Evolutionary conservation across 2,888 invertebrate species (phyloP), one percentile per base, ranked within the genome.

Genomic region (Salticus scenicus): DNA sequence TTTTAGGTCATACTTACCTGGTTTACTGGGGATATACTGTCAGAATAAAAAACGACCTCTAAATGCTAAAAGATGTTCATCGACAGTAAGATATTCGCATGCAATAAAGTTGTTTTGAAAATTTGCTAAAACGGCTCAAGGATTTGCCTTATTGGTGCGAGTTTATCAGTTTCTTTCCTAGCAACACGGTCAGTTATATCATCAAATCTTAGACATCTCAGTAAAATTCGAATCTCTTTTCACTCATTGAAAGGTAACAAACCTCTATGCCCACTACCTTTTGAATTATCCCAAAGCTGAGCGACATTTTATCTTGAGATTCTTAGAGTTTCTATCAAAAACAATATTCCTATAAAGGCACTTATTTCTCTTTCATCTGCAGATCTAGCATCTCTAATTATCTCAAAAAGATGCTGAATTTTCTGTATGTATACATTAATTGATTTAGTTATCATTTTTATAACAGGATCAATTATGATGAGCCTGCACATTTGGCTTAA

Each of bases 11-110:
- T 63, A 63, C 27, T 47, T 63, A 27, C 27, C 27, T 24, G 63
- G 63, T 63, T 63, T 63, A 24, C 8, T 0, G 27, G 63, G 27
- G 5, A 63, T 0, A 63, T 63, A 63, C 1, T 63, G 27, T 0
- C 0, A 27, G 24, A 28, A 63, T 28, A 0, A 12, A 27, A 24
- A 63, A 0, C 28, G 24, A 0, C 89, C 89, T 20, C 90, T 78
- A 87, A 88, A 89, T 7, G 88, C 88, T 10, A 89, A 88, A n/a
- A 90, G 83, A 75, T 89, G 88, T 77, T 90, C 90, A 76, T 90
- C 90, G 64, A 90, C 89, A 28, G 90, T 90, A 12, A 88, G 89
- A 72, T 87, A 42, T 27, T 80, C 75, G 20, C 74, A 31, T 24
- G 88, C 88, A 28, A 83, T 70, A 84, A 89, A 89, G 80, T 75